Base-by-base conservation (phyloP, 1,140 invertebrate genomes). In the Drosophila elegans region DNA sequence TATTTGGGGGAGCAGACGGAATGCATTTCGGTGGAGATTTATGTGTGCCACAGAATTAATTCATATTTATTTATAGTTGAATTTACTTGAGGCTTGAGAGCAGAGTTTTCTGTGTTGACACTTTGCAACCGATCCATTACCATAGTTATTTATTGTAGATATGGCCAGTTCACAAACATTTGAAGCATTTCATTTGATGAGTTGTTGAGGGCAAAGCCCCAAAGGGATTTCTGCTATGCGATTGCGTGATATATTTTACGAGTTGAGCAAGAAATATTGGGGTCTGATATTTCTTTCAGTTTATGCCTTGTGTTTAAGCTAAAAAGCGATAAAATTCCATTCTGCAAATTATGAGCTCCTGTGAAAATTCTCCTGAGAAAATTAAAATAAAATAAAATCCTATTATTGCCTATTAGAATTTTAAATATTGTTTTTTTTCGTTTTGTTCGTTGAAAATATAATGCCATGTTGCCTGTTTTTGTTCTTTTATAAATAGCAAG, bases 21-120 rank as follows among this genome's bases (percentile, higher is more conserved):
- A 41, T 82, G 72, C 80, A 84, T 78, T 86, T 64, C 34, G 9
- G 29, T 52, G 16, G 49, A 71, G 78, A 78, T 84, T 80, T 85
- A 79, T 83, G 54, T 63, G 66, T 54, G 62, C 9, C 68, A 62
- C 48, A 55, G 66, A 48, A 74, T 85, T 86, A 86, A 85, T 86
- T 86, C 74, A 86, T 78, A 86, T 85, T 86, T 82, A 85, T 85
- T 86, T 86, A 72, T 85, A 86, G 78, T 74, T 32, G 60, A 25
- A 29, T 44, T 36, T 27, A 46, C 32, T 38, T 52, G 16, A 25
- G 69, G 45, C 39, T 55, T 13, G 10, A 25, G 39, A 46, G 46
- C 34, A 42, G 39, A 34, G 34, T 29, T 21, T 46, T 56, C 46
- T 66, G 63, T 62, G 66, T 53, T 71, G 74, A 82, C 74, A 75